Conservation (phyloP, 2,113 vertebrate genomes). For the Ageneiosus marmoratus region DNA sequence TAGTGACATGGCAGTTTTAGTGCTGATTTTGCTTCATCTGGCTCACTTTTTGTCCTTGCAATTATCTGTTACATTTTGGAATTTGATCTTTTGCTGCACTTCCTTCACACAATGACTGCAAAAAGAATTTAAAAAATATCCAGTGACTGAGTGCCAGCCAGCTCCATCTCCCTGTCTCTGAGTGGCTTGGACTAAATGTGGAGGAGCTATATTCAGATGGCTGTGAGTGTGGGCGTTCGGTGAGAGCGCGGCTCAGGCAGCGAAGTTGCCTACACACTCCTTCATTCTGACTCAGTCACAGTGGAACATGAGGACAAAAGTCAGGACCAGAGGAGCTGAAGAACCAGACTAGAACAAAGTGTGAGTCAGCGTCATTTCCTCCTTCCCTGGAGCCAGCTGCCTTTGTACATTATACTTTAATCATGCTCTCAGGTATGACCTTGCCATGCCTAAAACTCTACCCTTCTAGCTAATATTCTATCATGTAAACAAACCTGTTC, state of each 20-base stretch:
- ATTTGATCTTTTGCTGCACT: conserved; percentile 24
- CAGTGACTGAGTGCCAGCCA: conserved; percentile 45
- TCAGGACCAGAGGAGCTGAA: conserved; percentile 57
- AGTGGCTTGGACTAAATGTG: conserved; percentile 55
- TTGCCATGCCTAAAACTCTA: not conserved
- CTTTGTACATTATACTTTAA: conserved; percentile 31
- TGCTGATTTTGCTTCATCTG: not conserved
- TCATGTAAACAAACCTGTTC: not conserved
- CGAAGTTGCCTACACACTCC: conserved; percentile 72
- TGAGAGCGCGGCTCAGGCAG: conserved; percentile 53
- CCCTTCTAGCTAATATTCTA: conserved; percentile 13
- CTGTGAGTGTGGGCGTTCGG: conserved; percentile 50
- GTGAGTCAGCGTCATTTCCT: conserved; percentile 38
- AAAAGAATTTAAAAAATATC: conserved; percentile 42
- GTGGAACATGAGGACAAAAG: conserved; percentile 52
- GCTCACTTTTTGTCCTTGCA: conserved; percentile 13
- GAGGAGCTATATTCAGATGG: conserved; percentile 52
- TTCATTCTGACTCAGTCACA: conserved; percentile 67
- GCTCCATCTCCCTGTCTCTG: conserved; percentile 40
- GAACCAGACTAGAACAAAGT: conserved; percentile 63
- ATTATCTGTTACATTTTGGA: conserved; percentile 6
- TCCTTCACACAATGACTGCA: conserved; percentile 28
- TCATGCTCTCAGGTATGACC: conserved; percentile 13
- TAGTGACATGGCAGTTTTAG: not conserved
- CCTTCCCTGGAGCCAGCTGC: conserved; percentile 22